phyloP scores from a whole-genome alignment of 2,113 vertebrate species.

The Scomber colias region DNA sequence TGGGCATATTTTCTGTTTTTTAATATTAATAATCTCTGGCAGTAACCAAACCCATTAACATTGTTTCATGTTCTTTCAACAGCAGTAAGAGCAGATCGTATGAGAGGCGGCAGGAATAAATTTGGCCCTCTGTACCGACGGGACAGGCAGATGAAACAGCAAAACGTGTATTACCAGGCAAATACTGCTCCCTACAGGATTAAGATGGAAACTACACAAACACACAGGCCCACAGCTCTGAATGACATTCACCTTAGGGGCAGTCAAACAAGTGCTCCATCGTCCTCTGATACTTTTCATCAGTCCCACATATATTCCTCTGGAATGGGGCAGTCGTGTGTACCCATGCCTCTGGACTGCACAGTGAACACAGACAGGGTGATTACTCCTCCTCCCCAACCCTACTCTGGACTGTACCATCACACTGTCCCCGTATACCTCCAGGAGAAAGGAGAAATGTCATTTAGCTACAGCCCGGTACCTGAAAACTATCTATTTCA shows the following conservation, averaged over 20 bases:
- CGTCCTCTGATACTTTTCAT: constrained; percentile 66
- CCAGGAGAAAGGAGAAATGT: constrained; percentile 68
- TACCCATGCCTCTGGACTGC: constrained; percentile 69
- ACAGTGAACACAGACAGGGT: constrained; percentile 53
- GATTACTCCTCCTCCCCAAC: constrained; percentile 55
- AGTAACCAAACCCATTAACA: neutral
- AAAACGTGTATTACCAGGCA: constrained; percentile 58
- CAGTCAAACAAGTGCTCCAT: constrained; percentile 38
- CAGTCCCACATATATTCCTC: constrained; percentile 66
- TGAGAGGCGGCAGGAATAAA: constrained; percentile 88
- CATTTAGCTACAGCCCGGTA: constrained; percentile 53
- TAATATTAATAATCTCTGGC: neutral
- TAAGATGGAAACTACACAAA: constrained; percentile 77
- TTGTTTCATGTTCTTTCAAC: constrained; percentile 50
- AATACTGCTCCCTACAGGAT: constrained; percentile 73
- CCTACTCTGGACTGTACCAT: constrained; percentile 69
- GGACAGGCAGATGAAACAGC: constrained; percentile 85
- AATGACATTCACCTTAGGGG: constrained; percentile 64
- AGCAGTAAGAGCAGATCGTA: constrained; percentile 87
- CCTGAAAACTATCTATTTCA: constrained; percentile 32
- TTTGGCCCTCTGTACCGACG: constrained; percentile 85
- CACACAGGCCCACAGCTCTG: constrained; percentile 34
- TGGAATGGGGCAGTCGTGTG: constrained; percentile 48
- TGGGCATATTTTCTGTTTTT: neutral
- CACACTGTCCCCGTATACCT: constrained; percentile 55